A percentile compares a stretch with the other conserved stretches of the same genome.
Evolutionary conservation across 2,888 invertebrate species (phyloP).

Genomic region (Stomorhina lunata): DNA sequence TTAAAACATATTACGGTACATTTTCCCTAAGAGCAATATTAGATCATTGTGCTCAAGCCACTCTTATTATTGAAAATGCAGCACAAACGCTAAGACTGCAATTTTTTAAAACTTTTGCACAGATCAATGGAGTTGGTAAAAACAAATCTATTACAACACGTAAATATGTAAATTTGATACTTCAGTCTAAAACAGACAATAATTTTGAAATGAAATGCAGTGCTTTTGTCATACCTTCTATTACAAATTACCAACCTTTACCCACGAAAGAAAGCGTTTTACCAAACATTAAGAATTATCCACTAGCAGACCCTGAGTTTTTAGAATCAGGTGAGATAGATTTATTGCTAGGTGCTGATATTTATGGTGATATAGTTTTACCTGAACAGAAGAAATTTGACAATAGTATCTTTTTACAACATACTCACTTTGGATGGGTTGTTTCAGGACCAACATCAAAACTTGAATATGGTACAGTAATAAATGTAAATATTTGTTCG

Average conservation of each 20-base stretch:
- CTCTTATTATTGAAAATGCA: constrained; percentile 29
- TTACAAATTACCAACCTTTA: constrained; percentile 20
- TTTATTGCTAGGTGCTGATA: background rate
- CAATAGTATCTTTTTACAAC: constrained; percentile 16
- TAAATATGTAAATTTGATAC: constrained; percentile 24
- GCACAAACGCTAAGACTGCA: constrained; percentile 5
- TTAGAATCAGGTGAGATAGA: constrained; percentile 5
- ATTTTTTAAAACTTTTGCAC: constrained; percentile 10
- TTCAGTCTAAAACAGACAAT: constrained; percentile 1
- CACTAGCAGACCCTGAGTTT: constrained; percentile 37
- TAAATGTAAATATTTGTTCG: constrained; percentile 29
- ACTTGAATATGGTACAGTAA: background rate
- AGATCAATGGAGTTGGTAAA: constrained; percentile 26
- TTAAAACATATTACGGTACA: constrained; percentile 2
- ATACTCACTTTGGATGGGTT: constrained; percentile 27
- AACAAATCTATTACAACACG: background rate
- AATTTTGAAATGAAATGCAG: constrained; percentile 19
- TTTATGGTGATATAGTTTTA: constrained; percentile 9
- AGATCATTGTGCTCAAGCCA: constrained; percentile 48
- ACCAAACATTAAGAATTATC: background rate
- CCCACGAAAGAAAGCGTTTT: background rate
- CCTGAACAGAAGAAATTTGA: constrained; percentile 12
- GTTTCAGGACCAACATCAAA: constrained; percentile 19
- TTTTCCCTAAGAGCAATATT: constrained; percentile 27
- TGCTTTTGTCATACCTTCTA: constrained; percentile 19